Base-by-base conservation (phyloP, 2,113 vertebrate species). In the Pedionomus torquatus region DNA sequence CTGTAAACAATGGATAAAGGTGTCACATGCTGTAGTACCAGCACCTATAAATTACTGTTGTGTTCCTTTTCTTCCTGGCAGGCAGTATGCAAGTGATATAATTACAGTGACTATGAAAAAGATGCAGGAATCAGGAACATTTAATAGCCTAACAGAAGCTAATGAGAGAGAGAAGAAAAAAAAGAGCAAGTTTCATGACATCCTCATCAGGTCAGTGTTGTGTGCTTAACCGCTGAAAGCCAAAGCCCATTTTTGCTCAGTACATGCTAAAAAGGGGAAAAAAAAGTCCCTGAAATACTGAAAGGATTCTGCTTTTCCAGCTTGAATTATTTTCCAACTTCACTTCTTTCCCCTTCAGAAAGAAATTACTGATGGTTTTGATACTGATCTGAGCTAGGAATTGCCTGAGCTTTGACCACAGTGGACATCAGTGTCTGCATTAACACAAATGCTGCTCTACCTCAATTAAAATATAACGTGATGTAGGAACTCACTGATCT, bases 161-260 rank as follows among this genome's bases (percentile, higher is more conserved):
- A 95, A 98, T 64, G 93, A 71, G 65, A 94, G 79, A 76, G 98
- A 99, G 72, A 97, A 97, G 46, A 97, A 90, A 84, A 98, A 74
- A 60, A 98, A 98, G 81, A 95, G 26, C 37, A 91, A 97, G 57
- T 95, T 98, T 69, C 95, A 91, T 30, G 95, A 98, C 17, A 63
- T 97, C 24, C 97, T 99, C 63, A 86, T 66, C 94, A 99, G 98
- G 99, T 99, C 39, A 96, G 97, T 83, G 25, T 57, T 87, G 33
- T 66, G 41, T 81, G 49, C 35, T 81, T 82, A 35, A 55, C 41
- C 86, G 60, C 57, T 85, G 24, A 65, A 93, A 95, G 17, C 39
- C 41, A 24, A 78, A 83, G 44, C 30, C 33, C 28, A 39, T 83
- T 78, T 35, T 11, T 10, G 11, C 23, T 80, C 25, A 33, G 12